phyloP scores from a whole-genome alignment of 2,797 vertebrate genomes.

The Thripadectes ignobilis region DNA sequence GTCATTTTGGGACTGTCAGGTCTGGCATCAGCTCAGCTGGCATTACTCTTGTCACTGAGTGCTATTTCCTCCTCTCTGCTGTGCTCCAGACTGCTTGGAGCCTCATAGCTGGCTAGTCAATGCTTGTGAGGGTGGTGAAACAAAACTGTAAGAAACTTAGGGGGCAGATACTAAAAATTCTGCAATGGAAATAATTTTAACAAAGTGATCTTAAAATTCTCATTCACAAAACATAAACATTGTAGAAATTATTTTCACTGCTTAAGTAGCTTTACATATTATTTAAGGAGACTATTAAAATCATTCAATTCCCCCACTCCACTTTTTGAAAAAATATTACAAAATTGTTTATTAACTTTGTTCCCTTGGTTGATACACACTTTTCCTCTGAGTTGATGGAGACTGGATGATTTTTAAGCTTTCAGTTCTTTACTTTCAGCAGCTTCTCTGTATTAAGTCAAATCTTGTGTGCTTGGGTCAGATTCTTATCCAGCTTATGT shows the following conservation, averaged over 20 bases:
- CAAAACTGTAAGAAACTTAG: not conserved
- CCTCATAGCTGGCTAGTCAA: not conserved
- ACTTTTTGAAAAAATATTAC: not conserved
- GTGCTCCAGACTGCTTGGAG: not conserved
- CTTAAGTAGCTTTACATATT: not conserved
- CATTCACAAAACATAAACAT: accelerated
- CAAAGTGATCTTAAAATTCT: not conserved
- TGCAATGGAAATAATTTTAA: not conserved
- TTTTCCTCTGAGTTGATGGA: not conserved
- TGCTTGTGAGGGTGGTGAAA: not conserved
- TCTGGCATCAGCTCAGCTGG: not conserved
- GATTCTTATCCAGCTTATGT: not conserved
- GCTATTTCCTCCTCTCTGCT: not conserved
- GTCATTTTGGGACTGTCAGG: not conserved
- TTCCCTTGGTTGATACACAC: not conserved
- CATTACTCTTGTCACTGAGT: not conserved
- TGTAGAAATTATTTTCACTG: not conserved
- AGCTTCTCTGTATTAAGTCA: not conserved
- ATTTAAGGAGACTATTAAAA: not conserved
- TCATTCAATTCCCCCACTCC: not conserved
- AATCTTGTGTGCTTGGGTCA: not conserved
- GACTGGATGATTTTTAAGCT: not conserved
- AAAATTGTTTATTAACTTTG: not conserved
- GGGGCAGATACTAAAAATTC: not conserved
- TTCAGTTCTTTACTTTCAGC: not conserved